Evolutionary conservation across 2,113 vertebrate genomes (phyloP).

Genomic region (Planiliza haematocheilus): DNA sequence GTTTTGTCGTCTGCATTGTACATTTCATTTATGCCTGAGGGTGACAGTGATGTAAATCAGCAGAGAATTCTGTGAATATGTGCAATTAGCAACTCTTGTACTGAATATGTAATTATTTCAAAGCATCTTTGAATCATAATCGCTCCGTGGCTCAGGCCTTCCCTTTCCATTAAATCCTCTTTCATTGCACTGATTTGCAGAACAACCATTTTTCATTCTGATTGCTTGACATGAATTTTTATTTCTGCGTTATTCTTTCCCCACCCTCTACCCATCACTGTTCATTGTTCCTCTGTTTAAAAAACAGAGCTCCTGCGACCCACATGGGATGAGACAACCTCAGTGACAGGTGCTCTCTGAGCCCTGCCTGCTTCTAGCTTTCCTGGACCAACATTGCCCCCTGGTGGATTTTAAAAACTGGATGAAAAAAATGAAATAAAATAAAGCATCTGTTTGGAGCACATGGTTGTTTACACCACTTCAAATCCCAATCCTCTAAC

Average conservation of each 20-base stretch:
- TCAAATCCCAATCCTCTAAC: conserved; percentile 43
- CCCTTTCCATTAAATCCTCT: conserved; percentile 58
- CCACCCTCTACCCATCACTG: conserved; percentile 17
- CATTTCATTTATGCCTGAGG: conserved; percentile 29
- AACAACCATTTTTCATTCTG: conserved; percentile 63
- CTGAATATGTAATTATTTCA: conserved; percentile 66
- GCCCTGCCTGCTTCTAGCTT: conserved; percentile 20
- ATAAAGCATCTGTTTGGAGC: conserved; percentile 3
- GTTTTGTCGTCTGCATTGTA: conserved; percentile 45
- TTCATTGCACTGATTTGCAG: conserved; percentile 69
- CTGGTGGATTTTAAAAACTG: conserved; percentile 56
- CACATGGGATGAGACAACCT: conserved; percentile 55
- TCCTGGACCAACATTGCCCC: conserved; percentile 75
- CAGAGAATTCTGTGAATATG: conserved; percentile 52
- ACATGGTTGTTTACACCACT: conserved; percentile 15
- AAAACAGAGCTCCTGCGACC: conserved; percentile 47
- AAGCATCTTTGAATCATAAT: conserved; percentile 60
- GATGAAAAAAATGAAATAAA: not conserved
- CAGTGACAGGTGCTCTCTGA: conserved; percentile 50
- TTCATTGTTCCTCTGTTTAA: conserved; percentile 60
- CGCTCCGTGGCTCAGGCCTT: conserved; percentile 39
- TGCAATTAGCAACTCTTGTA: conserved; percentile 62
- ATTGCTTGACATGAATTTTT: conserved; percentile 67
- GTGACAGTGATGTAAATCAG: conserved; percentile 60
- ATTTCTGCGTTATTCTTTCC: conserved; percentile 55